Base-by-base conservation (phyloP, 2,797 vertebrate species). In the Amniataba percoides region DNA sequence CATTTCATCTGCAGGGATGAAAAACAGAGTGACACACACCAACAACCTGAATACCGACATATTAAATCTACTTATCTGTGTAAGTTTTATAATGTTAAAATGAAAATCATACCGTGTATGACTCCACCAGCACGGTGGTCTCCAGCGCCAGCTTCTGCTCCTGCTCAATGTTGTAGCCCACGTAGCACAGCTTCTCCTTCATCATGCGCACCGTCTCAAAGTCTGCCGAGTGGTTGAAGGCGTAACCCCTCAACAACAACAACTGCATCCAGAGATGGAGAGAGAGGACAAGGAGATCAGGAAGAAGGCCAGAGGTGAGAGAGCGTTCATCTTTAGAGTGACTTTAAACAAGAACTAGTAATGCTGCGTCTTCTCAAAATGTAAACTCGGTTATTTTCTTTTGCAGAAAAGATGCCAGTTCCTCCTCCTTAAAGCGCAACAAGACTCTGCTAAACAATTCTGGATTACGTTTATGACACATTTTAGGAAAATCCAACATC, bases 151-250 rank as follows among this genome's bases (percentile, higher is more conserved):
- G 90, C 74, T 93, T 93, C 90, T 96, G 95, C 81, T 96, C 96
- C 88, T 96, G 96, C 78, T 96, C 96, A 10, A 96, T 96, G 93
- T 96, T 96, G 93, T 96, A 96, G 64, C 95, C 96, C 6, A 96
- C 96, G 36, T 96, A 96, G 82, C 96, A 96, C 46, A 96, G 88
- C 60, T 95, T 94, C 91, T 96, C 96, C 91, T 96, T 96, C 93
- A 96, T 92, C 94, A 96, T 96, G 39, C 96, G 91, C 69, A 96
- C 96, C 0, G 96, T 96, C 91, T 96, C 96, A n/a, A 96, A 96
- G 94, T 96, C 96, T 3, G 96, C 96, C 0, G 96, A 94, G 92
- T 96, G 96, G 90, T 96, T 96, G 88, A 96, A 96, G 84, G 95
- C 95, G 9, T 96, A 96, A 36, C 96, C 96, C 34, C 96, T 93